phyloP scores from a whole-genome alignment of 2,113 vertebrate genomes.

The Oriolus oriolus region DNA sequence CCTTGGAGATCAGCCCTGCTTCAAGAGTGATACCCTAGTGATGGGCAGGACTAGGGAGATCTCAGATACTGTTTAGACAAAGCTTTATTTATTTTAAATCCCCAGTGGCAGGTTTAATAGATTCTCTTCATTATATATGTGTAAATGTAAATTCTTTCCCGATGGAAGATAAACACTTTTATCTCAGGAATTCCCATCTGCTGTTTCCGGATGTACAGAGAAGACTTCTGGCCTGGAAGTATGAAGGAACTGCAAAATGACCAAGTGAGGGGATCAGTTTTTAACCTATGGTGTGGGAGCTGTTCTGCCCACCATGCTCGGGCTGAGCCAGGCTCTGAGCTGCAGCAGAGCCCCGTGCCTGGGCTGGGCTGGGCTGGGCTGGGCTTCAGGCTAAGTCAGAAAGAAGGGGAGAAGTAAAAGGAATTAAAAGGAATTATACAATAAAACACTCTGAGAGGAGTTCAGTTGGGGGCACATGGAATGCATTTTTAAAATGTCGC shows the following conservation, averaged over 20 bases:
- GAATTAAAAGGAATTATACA: background rate
- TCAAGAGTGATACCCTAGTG: background rate
- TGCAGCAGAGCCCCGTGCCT: background rate
- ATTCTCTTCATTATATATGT: background rate
- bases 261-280: background rate
- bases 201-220: background rate
- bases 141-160: background rate
- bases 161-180: background rate
- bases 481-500: background rate
- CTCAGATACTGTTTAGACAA: background rate
- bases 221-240: background rate
- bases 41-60: background rate
- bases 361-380: fast-evolving
- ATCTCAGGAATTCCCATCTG: constrained; percentile 1
- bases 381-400: background rate
- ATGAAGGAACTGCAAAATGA: background rate
- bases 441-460: background rate
- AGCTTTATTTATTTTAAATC: background rate
- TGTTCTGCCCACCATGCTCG: background rate
- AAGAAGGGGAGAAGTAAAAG: background rate
- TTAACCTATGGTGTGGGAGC: background rate
- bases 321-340: background rate
- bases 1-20: background rate
- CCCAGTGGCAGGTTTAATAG: background rate
- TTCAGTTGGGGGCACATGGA: background rate